Evolutionary conservation across 2,888 invertebrate species (phyloP), one percentile per base, ranked within the genome.

Genomic region (Cheiracanthium punctorium): DNA sequence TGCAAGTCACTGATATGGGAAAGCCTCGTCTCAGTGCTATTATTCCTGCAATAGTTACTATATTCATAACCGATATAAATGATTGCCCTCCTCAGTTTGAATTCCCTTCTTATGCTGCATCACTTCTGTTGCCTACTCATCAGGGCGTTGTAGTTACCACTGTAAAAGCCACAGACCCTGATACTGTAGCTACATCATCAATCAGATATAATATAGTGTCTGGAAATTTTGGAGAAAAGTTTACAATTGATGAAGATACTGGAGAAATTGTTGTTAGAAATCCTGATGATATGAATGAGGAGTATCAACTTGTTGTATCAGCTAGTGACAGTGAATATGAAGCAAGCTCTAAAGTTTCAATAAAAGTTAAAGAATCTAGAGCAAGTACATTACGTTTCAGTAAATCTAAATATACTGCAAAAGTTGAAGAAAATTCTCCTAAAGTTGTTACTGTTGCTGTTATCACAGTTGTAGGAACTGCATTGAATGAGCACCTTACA

Each of bases 51-150:
- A 93, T 93, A 87, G 97, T 97, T 32, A 93, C 95, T n/a, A 94
- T 98, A 86, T 97, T 97, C 92, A 95, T 98, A 88, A 92, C 97
- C 88, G 98, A 98, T 92, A 94, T 94, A 89, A 98, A 98, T 92
- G 97, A 97, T 92, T 96, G 95, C 92, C 93, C 95, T 30, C 97
- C 97, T 0, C 92, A 92, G 89, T 95, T 97, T 91, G 91, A 94
- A 32, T 94, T 94, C 90, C 94, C 93, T 52, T 92, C 94, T 77
- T 96, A 96, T 92, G 95, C 95, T 90, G 94, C 95, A 0, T 95
- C 95, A 0, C 92, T 98, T 75, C 93, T 96, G 84, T 92, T 96
- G 89, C 98, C 98, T n/a, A 96, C 97, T 0, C 96, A 95, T 91
- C 93, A 94, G 29, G 91, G 91, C 73, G 92, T 97, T 1, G 94